Base-by-base conservation (phyloP, 2,888 invertebrate species). In the Metacarcinus magister region DNA sequence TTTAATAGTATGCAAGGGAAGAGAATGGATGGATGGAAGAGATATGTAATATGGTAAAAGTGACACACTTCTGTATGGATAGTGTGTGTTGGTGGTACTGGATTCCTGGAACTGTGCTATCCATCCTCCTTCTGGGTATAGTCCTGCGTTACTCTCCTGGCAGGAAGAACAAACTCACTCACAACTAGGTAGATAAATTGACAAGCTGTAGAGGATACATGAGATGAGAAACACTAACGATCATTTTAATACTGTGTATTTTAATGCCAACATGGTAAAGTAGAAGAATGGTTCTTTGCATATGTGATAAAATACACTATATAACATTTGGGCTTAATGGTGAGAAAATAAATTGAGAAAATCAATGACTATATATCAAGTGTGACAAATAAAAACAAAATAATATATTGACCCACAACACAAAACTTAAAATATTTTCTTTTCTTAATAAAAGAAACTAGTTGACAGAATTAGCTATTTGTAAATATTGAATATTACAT, bases 251-350 rank as follows among this genome's bases (percentile, higher is more conserved):
- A 95, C 95, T 95, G 95, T 95, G 93, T 95, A 95, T 95, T 96
- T 96, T 96, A 96, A 96, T 96, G 96, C 96, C 96, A 96, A 96
- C 96, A 94, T 96, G 96, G 75, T 96, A 94, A 94, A 96, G 96
- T 96, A 96, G 96, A 96, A 96, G 94, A 96, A 96, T 92, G 90
- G 46, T 93, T 92, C 67, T 94, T 96, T 96, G 96, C 96, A 96
- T 94, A 94, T 94, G 94, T 96, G 91, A 96, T 94, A 96, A 96
- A 94, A 96, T 94, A 96, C 96, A 94, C 90, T 96, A 94, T 96
- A 67, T 94, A 96, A 94, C 94, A 96, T 96, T 67, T 94, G 94
- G 94, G 91, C 91, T 94, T 75, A 96, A 90, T 91, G 67, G 94
- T 96, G 92, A 96, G 67, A 94, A 92, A 94, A 94, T 94, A 96